Percentiles rank a stretch among this genome's conserved stretches.
phyloP scores from a whole-genome alignment of 2,113 vertebrate genomes.

The Aythya baeri region DNA sequence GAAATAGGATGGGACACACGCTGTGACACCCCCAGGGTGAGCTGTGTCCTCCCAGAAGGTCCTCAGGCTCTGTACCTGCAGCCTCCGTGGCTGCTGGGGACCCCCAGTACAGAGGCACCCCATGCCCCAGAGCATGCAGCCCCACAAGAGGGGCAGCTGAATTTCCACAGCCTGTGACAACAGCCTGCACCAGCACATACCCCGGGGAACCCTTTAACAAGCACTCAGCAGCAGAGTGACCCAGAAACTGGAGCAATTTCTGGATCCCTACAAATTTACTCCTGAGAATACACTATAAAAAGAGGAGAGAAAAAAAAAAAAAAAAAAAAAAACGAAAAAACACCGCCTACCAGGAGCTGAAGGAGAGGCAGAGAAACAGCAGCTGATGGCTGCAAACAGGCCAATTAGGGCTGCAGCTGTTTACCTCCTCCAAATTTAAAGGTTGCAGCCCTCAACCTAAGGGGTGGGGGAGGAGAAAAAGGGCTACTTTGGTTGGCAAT shows the following conservation, averaged over 20 bases:
- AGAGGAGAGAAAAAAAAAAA: not conserved
- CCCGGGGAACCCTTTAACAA: not conserved
- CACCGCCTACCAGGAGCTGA: not conserved
- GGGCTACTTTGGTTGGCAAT: not conserved
- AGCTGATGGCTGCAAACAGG: not conserved
- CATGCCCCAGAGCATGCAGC: rapidly evolving
- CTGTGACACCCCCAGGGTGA: not conserved
- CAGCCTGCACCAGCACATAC: not conserved
- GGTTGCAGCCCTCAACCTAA: not conserved
- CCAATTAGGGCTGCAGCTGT: not conserved
- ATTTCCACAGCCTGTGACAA: not conserved
- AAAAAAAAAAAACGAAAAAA: not conserved
- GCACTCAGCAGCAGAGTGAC: not conserved
- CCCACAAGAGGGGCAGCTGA: rapidly evolving
- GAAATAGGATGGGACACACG: not conserved
- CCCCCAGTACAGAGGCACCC: rapidly evolving
- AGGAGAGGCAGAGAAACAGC: not conserved
- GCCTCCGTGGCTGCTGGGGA: not conserved
- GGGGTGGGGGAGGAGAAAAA: too few relatives aligned
- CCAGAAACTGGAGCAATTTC: not conserved
- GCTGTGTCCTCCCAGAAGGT: not conserved
- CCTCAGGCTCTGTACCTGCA: not conserved
- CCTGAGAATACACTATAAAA: not conserved
- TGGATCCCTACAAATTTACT: not conserved
- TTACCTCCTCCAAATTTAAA: not conserved